Base-by-base conservation (phyloP, 2,888 invertebrate species). In the Pyrochroa serraticornis region DNA sequence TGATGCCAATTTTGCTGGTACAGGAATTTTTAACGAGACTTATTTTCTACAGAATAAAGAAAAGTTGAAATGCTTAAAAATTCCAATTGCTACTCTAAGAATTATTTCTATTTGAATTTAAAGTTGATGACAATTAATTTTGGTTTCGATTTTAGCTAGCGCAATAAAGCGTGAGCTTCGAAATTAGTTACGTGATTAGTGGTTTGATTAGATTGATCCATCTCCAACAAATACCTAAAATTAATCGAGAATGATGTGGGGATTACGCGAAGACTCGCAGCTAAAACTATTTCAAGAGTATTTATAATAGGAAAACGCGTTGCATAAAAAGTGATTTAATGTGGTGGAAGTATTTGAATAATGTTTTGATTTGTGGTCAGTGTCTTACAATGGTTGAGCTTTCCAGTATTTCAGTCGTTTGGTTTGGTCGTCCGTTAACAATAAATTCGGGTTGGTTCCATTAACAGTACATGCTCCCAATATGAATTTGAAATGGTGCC, bases 401-500 rank as follows among this genome's bases (percentile, higher is more conserved):
- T 22, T 5, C 5, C 36, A 46, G 10, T 33, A 35, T 50, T 56
- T 58, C 33, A 50, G 58, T 62, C 38, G 49, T 61, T 58, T 55
- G 51, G 35, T 60, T 65, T 65, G 57, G 48, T 41, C 53, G 46
- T 37, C 54, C 47, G 54, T 48, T 60, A 60, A 63, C 64, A 56
- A 68, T 68, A 70, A 68, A 71, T 71, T 66, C 58, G 53, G 55
- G 62, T 55, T 62, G 67, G 55, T 62, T 67, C 67, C 68, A 71
- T 71, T 71, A 68, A 66, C 58, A 65, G 64, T 68, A 63, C 63
- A 68, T 68, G 68, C 63, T 68, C 62, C 67, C 68, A 67, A 67
- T 70, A 70, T 69, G 69, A 71, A 68, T 68, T 71, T 72, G 72
- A 71, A 69, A 65, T 63, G 60, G 60, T 69, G 71, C 71, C 71